A percentile compares a stretch with the other conserved stretches of the same genome.
Conservation (phyloP, 2,113 vertebrate genomes). For the Cygnus atratus region DNA sequence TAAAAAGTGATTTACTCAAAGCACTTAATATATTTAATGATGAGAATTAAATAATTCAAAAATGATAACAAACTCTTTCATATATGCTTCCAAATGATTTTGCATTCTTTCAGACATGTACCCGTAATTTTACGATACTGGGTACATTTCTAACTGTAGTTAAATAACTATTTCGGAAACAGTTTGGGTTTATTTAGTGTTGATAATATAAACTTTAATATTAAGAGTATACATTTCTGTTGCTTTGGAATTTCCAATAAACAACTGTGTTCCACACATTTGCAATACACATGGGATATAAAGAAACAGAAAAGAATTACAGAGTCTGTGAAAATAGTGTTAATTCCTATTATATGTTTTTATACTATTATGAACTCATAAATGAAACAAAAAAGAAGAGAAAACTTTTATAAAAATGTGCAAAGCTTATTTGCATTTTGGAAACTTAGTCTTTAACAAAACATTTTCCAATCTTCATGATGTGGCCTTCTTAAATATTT, state of each 20-base stretch:
- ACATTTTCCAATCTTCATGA: background rate
- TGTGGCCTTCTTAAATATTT: background rate
- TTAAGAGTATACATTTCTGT: background rate
- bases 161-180: background rate
- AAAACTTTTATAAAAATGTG: background rate
- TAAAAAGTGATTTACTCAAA: conserved; percentile 7
- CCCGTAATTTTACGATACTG: background rate
- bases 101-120: background rate
- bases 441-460: background rate
- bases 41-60: conserved; percentile 19
- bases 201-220: background rate
- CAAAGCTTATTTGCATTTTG: background rate
- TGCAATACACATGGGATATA: background rate
- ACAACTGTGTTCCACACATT: background rate
- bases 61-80: conserved; percentile 1
- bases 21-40: conserved; percentile 11
- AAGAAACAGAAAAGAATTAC: background rate
- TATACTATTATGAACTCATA: background rate
- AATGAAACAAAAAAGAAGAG: background rate
- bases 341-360: background rate
- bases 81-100: conserved; percentile 9
- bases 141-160: background rate
- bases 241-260: background rate
- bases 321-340: background rate
- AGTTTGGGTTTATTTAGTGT: background rate